Base-by-base conservation (phyloP, 1,140 invertebrate genomes). In the Meloidogyne exigua region DNA sequence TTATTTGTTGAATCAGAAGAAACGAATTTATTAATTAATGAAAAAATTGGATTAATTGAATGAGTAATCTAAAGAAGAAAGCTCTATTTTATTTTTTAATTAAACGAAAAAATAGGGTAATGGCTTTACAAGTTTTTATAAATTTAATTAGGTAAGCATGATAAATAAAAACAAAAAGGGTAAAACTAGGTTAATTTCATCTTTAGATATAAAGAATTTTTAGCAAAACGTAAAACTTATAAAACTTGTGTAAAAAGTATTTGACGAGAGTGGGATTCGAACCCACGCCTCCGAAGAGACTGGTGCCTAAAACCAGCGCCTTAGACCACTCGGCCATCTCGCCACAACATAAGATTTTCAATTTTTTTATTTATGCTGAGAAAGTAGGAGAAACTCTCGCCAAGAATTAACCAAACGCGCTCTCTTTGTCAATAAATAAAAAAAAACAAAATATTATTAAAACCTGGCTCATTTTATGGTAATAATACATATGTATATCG, bases 311-410 rank as follows among this genome's bases (percentile, higher is more conserved):
- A 71, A 25, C 25, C 62, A 62, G 25, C 68, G 68, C 68, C 68
- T 71, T 71, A 71, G 68, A 71, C 68, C 68, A 71, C 68, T 71
- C 68, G 68, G 68, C 68, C 68, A 71, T 39, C 68, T 71, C 68
- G 68, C 68, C 68, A n/a, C 25, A 9, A 4, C 15, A 42, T 18
- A 21, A 25, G 21, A 7, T 42, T 42, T 42, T 2, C 28, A 67
- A 23, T 7, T 32, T 32, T 25, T 36, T 21, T 76, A n/a, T 67
- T 74, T 28, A 26, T 75, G 36, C 28, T 73, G 15, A 18, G 75
- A 74, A 76, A 76, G n/a, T 26, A 75, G 75, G 32, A 1, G 18
- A 26, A n/a, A 76, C 75, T 72, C 39, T 76, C 26, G 28, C 28
- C 12, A 36, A 21, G 67, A 68, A 72, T 75, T 75, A 21, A 57